Evolutionary conservation across 2,113 vertebrate genomes (phyloP), one percentile per base, ranked within the genome.

Genomic region (Arenaria interpres): DNA sequence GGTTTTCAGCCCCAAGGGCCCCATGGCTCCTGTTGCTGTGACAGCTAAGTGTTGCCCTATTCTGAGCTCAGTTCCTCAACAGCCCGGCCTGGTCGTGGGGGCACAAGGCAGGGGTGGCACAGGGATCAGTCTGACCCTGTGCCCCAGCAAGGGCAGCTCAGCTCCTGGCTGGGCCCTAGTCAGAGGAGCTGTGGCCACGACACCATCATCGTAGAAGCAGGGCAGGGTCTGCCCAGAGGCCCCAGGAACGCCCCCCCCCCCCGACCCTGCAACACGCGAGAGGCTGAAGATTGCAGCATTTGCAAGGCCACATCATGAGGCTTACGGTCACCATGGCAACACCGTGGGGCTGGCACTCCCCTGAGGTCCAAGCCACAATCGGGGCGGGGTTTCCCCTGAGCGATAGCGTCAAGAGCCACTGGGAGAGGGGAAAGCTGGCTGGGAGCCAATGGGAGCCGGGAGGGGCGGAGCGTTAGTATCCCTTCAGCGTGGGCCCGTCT

Each of bases 81-180:
- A 72, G 10, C 24, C 14, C 1, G 0, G 14, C 13, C 14, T 56
- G 48, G 12, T 30, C 1, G 0, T n/a, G 8, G 8, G 3, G 16
- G 6, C 5, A 66, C 43, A 57, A 27, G 32, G 10, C 14, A 46
- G 8, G n/a, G 30, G 22, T 41, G 21, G 16, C 12, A 57, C 6
- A 30, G 12, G 12, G 9, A 0, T 10, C 3, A 1, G 12, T 46
- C 14, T 60, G 17, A 14, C 13, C 37, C 33, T n/a, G 23, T 53
- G 24, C 4, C 7, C 17, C 8, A 68, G 30, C 8, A 84, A 16
- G 19, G 20, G 17, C 32, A 77, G 12, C 23, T 54, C 21, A 35
- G 32, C 12, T 46, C 5, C 14, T 45, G 39, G 6, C 12, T 48
- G 8, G 6, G 15, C 11, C 10, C 30, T 7, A 2, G 8, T 18